Percentiles rank a stretch among this genome's conserved stretches.
Conservation (phyloP, 2,113 vertebrate genomes). For the Jaculus jaculus region DNA sequence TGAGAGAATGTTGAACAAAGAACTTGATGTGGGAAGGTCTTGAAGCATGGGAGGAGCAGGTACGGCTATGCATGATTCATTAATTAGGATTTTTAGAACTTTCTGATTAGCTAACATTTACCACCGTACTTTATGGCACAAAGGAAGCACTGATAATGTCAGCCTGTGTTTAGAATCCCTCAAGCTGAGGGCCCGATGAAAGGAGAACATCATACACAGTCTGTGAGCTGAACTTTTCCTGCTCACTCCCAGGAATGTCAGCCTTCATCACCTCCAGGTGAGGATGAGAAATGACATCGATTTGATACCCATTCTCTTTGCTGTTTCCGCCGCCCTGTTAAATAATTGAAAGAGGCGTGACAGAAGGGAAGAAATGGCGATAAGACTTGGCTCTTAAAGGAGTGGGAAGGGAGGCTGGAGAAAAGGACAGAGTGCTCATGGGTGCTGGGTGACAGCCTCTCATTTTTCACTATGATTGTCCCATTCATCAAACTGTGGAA, state of each 20-base stretch:
- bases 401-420: neutral
- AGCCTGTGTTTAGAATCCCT: neutral
- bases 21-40: neutral
- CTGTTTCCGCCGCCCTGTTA: constrained; percentile 26
- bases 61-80: constrained; percentile 19
- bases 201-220: neutral
- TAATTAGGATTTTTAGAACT: constrained; percentile 44
- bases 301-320: constrained; percentile 35
- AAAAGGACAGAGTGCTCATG: neutral
- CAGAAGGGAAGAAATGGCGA: neutral
- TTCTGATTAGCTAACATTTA: constrained; percentile 42
- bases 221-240: neutral
- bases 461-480: neutral
- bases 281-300: constrained; percentile 48
- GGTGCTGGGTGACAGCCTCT: neutral
- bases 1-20: constrained; percentile 42
- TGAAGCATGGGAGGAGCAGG: neutral
- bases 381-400: neutral
- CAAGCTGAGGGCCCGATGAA: neutral
- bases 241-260: neutral
- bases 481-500: neutral
- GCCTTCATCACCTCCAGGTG: constrained; percentile 2
- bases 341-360: constrained; percentile 38
- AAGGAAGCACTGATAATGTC: neutral
- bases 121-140: neutral